Evolutionary conservation across 2,797 vertebrate species (phyloP), one percentile per base, ranked within the genome.

Genomic region (Decapterus maruadsi): DNA sequence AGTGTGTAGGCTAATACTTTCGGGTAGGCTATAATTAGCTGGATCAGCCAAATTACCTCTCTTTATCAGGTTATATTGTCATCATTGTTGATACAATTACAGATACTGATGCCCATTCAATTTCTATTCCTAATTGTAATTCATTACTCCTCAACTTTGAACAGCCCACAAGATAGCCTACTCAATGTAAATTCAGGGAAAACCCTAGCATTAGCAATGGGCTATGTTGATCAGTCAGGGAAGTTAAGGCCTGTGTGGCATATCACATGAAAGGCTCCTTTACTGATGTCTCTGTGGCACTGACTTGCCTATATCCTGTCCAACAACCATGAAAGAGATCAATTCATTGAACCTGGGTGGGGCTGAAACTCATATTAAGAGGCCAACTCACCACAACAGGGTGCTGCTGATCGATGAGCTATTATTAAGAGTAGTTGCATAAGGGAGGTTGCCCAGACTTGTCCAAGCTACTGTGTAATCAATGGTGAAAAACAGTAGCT

Each of bases 391-490:
- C 43, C 10, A 67, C 68, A 71, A 29, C 22, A 42, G 8, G 20
- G 50, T 55, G 64, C 45, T 64, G 51, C 9, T 76, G 57, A 87
- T 90, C 81, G 69, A 75, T 82, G 17, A 64, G 36, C 17, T 68
- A 58, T 66, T 36, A 51, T 70, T 26, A 36, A 73, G 19, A 55
- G 40, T 61, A 12, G 34, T 78, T 89, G 56, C 43, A 53, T 77
- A 83, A 83, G 62, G 68, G 67, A 64, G 2, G 34, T 56, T 89
- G 82, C 70, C 81, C 75, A 72, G 76, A 78, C 82, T 29, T 87
- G 85, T 75, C 8, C 72, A 20, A 26, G 26, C 1, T 59, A 40
- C 29, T 63, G 22, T 78, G 26, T 26, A 54, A 77, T 85, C 78
- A 79, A 85, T 76, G 51, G 6, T 61, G 31, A 51, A 77, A 83